Percentiles rank a stretch among this genome's conserved stretches.
These are phyloP conservation scores for Seriola rivoliana DNA, from an alignment of 2,113 vertebrate species.

Conservation along the genomic window DNA sequence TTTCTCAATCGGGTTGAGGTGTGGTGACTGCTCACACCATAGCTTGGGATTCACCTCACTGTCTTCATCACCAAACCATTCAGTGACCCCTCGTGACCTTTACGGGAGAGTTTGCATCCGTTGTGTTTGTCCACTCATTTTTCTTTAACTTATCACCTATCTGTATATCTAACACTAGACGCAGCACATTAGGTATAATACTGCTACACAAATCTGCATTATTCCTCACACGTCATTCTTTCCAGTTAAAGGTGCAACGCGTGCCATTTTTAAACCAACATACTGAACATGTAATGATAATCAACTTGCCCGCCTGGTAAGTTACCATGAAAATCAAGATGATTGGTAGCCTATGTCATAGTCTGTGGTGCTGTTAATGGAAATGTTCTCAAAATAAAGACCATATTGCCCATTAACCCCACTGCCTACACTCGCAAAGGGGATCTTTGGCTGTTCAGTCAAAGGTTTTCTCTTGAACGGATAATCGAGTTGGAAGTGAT, in stretches of 20 bases:
- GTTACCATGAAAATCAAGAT: conserved; percentile 17
- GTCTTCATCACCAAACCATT: no score
- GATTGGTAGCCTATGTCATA: background rate
- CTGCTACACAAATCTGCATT: background rate
- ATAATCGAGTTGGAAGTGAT: conserved; percentile 34
- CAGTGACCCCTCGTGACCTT: no score
- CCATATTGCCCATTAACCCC: conserved; percentile 21
- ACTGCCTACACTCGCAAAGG: conserved; percentile 4
- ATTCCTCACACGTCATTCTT: background rate
- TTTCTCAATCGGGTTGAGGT: no score
- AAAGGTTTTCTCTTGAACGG: conserved; percentile 7
- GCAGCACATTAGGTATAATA: background rate
- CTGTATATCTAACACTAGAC: no score
- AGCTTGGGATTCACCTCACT: no score
- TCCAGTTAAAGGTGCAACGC: background rate
- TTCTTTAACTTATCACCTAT: no score
- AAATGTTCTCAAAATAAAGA: conserved; percentile 24
- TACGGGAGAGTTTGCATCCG: no score
- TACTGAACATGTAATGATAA: background rate
- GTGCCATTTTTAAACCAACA: background rate
- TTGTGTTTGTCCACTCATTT: no score
- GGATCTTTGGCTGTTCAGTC: conserved; percentile 28
- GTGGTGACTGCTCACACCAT: no score
- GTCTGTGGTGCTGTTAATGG: conserved; percentile 17
- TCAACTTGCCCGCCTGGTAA: background rate